Base-by-base conservation (phyloP, 2,888 invertebrate species). In the Schrankia costaestrigalis region DNA sequence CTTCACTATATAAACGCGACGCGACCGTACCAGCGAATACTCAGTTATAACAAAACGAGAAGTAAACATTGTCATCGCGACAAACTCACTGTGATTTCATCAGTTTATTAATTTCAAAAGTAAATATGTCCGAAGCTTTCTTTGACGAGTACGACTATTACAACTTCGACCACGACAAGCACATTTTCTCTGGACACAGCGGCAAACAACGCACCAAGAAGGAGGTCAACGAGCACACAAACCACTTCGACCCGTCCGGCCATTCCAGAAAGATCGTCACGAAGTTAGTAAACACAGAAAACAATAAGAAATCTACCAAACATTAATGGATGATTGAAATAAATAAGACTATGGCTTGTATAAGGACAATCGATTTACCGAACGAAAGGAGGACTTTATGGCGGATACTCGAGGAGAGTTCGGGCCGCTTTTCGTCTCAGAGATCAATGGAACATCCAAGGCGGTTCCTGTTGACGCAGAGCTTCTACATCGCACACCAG, bases 141-240 rank as follows among this genome's bases (percentile, higher is more conserved):
- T 93, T 94, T 77, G 97, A 97, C 87, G 93, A 96, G 73, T 96
- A 96, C 91, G 97, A 97, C 73, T 95, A 96, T 74, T 97, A 95
- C 90, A 97, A 97, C 85, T 97, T 94, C 82, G 96, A 96, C 63
- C 93, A 95, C 89, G 97, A 96, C 79, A 97, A 97, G 83, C 93
- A 95, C 76, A 92, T 97, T 48, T 93, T 93, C 79, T 92, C 93
- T 24, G 94, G 94, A 12, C 95, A 96, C 84, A 93, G 96, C 71
- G 97, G 97, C 45, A 97, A 97, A 77, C 95, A 96, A 66, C 90
- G 97, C 52, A 91, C 93, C 41, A 97, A 97, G 89, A 94, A 93
- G 76, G 97, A 97, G 85, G 95, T 93, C 25, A 91, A 89, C 70
- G 93, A 93, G 57, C 95, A 97, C 81, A 96, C 96, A 23, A 97